Base-by-base conservation (phyloP, 1,140 invertebrate species). In the Zaprionus lachaisei region DNA sequence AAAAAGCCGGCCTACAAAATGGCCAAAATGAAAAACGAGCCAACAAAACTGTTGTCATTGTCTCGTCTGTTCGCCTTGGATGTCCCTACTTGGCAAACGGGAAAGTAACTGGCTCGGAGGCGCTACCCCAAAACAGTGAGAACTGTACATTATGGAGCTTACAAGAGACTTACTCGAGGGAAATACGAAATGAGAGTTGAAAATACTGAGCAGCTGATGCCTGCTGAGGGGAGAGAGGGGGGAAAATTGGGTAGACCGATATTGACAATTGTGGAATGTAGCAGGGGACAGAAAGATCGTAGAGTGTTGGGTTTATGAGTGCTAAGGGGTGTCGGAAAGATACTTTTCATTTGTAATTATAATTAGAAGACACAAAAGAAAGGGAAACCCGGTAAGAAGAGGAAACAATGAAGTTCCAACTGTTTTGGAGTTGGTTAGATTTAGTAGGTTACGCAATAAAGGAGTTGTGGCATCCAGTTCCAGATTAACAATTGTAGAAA, bases 1-100 rank as follows among this genome's bases (percentile, higher is more conserved):
- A 61, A 61, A 71, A 68, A 66, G 7, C 66, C 76, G 80, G 76
- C 79, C 76, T 69, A 81, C 49, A 75, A 81, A 80, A 77, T 65
- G 44, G 73, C 49, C 65, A 44, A 64, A 63, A 72, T 65, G 56
- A 65, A 37, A 61, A 65, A 72, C 37, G 44, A 38, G 57, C 17
- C 37, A 56, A 44, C 26, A 38, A 24, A 26, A 37, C 49, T 72
- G 51, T 65, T 57, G 26, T 72, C 51, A 72, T 72, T 72, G 61
- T 65, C 62, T 57, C 41, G 41, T 72, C 63, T 66, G 54, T 24
- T 57, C 20, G 41, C 41, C 1, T 7, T 44, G 41, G n/a, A 44
- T n/a, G 41, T 17, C 3, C 41, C n/a, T 7, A 17, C n/a, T 17
- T 17, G 41, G n/a, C 9, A 49, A 20, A 20, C 2, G n/a, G n/a